phyloP scores from a whole-genome alignment of 92 coral and sea anemone species.

The Virgularia gustaviana region DNA sequence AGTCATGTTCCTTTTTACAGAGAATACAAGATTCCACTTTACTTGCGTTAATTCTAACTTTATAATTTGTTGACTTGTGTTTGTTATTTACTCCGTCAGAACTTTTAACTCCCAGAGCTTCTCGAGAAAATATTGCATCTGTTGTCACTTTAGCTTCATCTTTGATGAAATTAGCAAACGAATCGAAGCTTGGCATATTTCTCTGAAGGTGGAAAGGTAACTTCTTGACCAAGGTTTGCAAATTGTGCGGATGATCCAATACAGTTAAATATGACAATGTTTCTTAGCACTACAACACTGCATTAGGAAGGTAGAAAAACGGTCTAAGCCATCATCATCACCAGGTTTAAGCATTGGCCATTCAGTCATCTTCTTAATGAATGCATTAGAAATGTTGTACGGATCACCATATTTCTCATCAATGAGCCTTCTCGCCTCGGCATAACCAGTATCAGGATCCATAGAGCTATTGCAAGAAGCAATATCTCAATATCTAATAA shows the following conservation, averaged over 20 bases:
- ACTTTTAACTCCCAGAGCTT: conserved; percentile 35
- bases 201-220: conserved; percentile 43
- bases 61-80: neutral
- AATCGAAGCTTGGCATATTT: conserved; percentile 31
- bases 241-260: conserved; percentile 53
- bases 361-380: conserved; percentile 32
- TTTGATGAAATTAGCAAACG: conserved; percentile 37
- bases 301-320: conserved; percentile 44
- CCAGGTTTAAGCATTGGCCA: conserved; percentile 41
- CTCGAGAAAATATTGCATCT: conserved; percentile 53
- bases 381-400: conserved; percentile 50
- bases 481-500: no score
- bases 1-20: conserved; percentile 26
- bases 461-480: no score
- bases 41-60: conserved; percentile 10
- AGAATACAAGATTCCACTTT: conserved; percentile 10
- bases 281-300: conserved; percentile 56
- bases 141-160: conserved; percentile 50
- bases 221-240: conserved; percentile 49
- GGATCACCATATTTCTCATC: conserved; percentile 11
- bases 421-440: neutral
- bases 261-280: conserved; percentile 38
- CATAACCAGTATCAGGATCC: no score
- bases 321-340: conserved; percentile 27
- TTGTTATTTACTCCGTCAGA: conserved; percentile 12